A percentile compares a stretch with the other conserved stretches of the same genome.
phyloP scores from a whole-genome alignment of 2,113 vertebrate genomes.

The Riparia riparia region DNA sequence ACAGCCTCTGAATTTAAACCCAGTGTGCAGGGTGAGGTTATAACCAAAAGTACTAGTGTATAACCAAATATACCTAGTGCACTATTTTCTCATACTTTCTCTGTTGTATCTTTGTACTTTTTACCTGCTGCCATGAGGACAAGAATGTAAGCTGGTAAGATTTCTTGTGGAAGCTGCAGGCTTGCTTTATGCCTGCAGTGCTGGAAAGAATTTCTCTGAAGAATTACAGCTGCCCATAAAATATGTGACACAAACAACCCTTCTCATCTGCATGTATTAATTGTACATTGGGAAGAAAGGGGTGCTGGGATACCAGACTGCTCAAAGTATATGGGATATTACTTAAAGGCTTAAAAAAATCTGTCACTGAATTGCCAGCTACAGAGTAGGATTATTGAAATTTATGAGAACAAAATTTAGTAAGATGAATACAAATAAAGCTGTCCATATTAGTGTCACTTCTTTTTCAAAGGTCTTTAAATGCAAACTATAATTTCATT shows the following conservation, averaged over 20 bases:
- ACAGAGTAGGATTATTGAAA: slow-evolving; percentile 11
- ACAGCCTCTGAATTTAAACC: not conserved
- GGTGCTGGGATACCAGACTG: not conserved
- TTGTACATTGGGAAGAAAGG: not conserved
- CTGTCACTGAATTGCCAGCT: not conserved
- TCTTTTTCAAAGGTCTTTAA: not conserved
- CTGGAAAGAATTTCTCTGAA: slow-evolving; percentile 9
- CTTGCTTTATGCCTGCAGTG: not conserved
- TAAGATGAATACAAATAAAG: slow-evolving; percentile 18
- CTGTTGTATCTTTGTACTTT: not conserved
- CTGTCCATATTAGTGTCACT: not conserved
- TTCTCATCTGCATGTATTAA: not conserved
- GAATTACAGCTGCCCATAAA: not conserved
- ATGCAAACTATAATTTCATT: not conserved
- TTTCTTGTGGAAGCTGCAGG: not conserved
- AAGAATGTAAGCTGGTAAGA: not conserved
- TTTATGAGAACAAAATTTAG: not conserved
- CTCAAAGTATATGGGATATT: not conserved
- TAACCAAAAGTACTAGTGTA: not conserved
- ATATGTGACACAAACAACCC: not conserved
- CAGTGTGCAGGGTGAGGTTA: not conserved
- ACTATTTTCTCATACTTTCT: not conserved
- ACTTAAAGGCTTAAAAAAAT: not conserved
- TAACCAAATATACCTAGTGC: not conserved
- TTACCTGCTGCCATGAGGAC: not conserved